These are phyloP conservation scores for Albula glossodonta DNA, from an alignment of 2,113 vertebrate species.

Conservation along the genomic window DNA sequence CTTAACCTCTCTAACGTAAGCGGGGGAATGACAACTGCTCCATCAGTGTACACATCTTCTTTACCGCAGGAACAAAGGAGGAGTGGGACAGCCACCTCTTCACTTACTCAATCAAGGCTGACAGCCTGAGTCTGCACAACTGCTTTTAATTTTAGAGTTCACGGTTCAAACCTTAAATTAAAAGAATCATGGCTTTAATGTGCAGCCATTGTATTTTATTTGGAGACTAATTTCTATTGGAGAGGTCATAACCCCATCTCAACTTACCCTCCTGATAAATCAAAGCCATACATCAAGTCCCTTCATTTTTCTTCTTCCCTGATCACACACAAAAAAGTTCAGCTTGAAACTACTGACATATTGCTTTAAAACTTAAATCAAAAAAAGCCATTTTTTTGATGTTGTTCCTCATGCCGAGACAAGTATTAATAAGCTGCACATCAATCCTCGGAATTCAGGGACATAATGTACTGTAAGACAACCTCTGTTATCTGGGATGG, in stretches of 20 bases:
- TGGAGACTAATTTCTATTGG: conserved; percentile 52
- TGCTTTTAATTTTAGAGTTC: conserved; percentile 53
- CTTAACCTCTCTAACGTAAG: conserved; percentile 33
- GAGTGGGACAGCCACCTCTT: conserved; percentile 46
- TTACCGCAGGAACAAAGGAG: conserved; percentile 40
- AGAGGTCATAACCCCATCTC: conserved; percentile 36
- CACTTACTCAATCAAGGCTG: conserved; percentile 6
- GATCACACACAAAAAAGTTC: background rate
- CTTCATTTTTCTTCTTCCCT: background rate
- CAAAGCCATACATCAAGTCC: background rate
- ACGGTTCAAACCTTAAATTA: conserved; percentile 40
- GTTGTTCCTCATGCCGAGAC: conserved; percentile 39
- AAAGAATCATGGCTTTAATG: conserved; percentile 2
- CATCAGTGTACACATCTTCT: background rate
- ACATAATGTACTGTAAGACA: conserved; percentile 4
- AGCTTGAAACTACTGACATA: background rate
- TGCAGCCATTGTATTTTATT: conserved; percentile 39
- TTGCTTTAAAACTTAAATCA: conserved; percentile 48
- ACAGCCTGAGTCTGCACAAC: conserved; percentile 36
- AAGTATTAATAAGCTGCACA: conserved; percentile 40
- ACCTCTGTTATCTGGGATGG: conserved; percentile 27
- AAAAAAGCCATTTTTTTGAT: conserved; percentile 48
- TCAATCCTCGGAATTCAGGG: conserved; percentile 19
- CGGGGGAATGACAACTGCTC: background rate
- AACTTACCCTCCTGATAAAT: conserved; percentile 37